A percentile compares a stretch with the other conserved stretches of the same genome.
phyloP scores from a whole-genome alignment of 2,113 vertebrate species.

The Microcebus ravelobensis region DNA sequence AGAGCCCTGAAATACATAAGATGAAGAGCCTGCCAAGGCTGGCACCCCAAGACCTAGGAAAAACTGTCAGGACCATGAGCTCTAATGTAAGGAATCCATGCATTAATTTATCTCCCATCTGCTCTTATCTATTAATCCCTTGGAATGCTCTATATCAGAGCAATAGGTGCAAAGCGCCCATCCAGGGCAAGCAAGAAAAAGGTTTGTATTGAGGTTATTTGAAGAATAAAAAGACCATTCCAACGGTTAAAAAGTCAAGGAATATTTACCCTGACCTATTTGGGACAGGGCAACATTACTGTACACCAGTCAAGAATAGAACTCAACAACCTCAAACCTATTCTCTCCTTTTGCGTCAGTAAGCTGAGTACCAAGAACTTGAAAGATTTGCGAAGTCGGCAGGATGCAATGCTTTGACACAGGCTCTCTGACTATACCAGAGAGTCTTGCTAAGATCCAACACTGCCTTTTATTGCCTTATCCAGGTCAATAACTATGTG shows the following conservation, averaged over 20 bases:
- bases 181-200: neutral
- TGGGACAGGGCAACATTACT: neutral
- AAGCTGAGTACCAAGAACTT: neutral
- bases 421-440: neutral
- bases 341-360: neutral
- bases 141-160: neutral
- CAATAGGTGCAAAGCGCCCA: neutral
- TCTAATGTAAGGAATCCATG: neutral
- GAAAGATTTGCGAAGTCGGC: neutral
- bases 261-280: neutral
- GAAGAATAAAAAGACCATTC: neutral
- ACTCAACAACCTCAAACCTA: neutral
- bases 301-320: neutral
- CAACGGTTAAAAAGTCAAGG: neutral
- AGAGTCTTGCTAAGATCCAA: neutral
- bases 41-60: neutral
- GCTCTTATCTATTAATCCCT: neutral
- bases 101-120: neutral
- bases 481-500: neutral
- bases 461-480: neutral
- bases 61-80: neutral
- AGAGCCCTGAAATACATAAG: neutral
- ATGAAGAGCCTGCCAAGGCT: neutral
- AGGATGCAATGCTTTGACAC: neutral
- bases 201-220: neutral